Base-by-base conservation (phyloP, 37 sponge, comb jelly and placozoan genomes). In the Lycopodina hypogea region DNA sequence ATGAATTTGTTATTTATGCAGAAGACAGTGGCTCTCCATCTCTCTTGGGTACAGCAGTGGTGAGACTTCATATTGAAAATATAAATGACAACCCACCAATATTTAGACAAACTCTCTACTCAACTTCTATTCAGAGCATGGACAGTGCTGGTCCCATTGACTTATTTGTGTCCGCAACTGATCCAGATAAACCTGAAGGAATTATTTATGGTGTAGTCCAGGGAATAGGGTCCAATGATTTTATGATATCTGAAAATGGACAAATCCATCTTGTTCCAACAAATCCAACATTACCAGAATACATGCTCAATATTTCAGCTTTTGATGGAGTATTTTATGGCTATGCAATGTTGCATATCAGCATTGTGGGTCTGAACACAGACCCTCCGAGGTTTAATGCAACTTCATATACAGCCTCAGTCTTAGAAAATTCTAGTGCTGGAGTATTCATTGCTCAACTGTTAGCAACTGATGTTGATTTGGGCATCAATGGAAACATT, bases 381-480 rank as follows among this genome's bases (percentile, higher is more conserved):
- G 57, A 75, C 41, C 29, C 82, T 48, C 94, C 94, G 1, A 39
- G 73, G 45, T 93, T 90, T 57, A 83, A 72, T 52, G 79, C 79
- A n/a, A 23, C 58, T 21, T 35, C 55, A 0, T 87, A 80, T 58
- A 50, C 9, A 12, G 85, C 74, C 7, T 71, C 60, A n/a, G 77
- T 92, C 29, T 32, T 61, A 8, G 92, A 92, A 23, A 59, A 37
- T 6, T 28, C 75, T 18, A 37, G 67, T 38, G 57, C 38, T 6
- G 78, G 85, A 0, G 62, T 59, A 38, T 50, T 52, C 30, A 57
- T 91, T 0, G 37, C 58, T 2, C 76, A 75, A 37, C 88, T 91
- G 22, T 81, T 67, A 53, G 92, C 92, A 28, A 84, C 81, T 21
- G 92, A 91, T 55, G 30, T 6, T 4, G 92, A 91, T 42, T 26